phyloP scores from a whole-genome alignment of 2,113 vertebrate species.

The Heterotilapia buettikoferi region DNA sequence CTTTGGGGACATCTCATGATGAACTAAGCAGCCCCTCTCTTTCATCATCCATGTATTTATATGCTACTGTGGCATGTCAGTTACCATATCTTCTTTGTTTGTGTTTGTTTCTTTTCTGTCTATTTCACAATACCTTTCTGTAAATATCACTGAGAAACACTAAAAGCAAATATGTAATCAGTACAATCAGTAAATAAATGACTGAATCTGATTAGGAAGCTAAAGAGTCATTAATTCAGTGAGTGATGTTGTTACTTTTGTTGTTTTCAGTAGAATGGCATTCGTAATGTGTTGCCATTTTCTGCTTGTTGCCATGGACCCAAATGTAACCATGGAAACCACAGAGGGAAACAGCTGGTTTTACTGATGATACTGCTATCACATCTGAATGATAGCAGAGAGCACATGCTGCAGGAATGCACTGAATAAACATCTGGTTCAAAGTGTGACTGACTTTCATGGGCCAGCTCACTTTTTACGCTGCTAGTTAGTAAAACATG shows the following conservation, averaged over 20 bases:
- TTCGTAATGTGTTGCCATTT: neutral
- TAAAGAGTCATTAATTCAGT: neutral
- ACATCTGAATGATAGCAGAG: neutral
- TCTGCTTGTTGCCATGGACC: neutral
- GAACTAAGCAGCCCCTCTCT: neutral
- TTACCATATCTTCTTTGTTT: neutral
- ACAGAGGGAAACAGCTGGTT: neutral
- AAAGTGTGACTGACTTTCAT: neutral
- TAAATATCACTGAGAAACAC: neutral
- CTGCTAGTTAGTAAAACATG: neutral
- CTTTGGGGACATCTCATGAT: neutral
- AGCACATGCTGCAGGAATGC: neutral
- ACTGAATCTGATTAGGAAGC: neutral
- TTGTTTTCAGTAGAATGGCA: neutral
- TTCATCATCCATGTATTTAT: neutral
- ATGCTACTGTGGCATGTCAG: neutral
- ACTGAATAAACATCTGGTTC: neutral
- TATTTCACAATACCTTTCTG: neutral
- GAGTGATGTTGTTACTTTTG: neutral
- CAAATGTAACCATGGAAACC: neutral
- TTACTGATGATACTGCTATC: neutral
- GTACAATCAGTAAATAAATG: neutral
- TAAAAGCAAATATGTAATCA: neutral
- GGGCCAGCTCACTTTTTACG: neutral
- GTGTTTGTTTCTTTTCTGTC: neutral